Evolutionary conservation across 2,113 vertebrate genomes (phyloP).

Genomic region (Hippoglossus stenolepis): DNA sequence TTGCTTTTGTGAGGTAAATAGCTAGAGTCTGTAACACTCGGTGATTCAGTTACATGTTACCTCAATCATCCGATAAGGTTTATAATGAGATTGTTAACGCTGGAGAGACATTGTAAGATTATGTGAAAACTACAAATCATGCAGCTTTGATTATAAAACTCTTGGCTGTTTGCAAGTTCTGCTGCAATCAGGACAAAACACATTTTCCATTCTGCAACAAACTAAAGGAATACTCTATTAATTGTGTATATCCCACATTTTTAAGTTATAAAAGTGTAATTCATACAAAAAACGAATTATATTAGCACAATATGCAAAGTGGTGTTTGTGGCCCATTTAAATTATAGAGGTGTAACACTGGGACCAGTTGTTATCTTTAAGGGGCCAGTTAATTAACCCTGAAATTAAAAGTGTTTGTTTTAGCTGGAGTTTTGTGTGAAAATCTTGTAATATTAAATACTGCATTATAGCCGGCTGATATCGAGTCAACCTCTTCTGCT

Average conservation of each 20-base stretch:
- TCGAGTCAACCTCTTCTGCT: not conserved
- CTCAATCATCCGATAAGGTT: not conserved
- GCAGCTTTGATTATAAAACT: not conserved
- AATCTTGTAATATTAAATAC: not conserved
- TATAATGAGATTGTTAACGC: not conserved
- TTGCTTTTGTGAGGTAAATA: not conserved
- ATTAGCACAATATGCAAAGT: slow-evolving; percentile 13
- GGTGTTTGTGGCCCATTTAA: slow-evolving; percentile 23
- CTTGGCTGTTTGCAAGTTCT: too few relatives aligned
- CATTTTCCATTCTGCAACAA: not conserved
- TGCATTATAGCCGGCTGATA: not conserved
- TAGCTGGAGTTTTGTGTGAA: not conserved
- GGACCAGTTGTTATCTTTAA: slow-evolving; percentile 27
- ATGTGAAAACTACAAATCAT: not conserved
- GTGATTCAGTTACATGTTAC: not conserved
- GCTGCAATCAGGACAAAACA: not conserved
- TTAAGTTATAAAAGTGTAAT: not conserved
- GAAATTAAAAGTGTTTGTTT: not conserved
- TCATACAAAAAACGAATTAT: slow-evolving; percentile 26
- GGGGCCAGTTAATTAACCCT: slow-evolving; percentile 37
- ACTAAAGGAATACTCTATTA: not conserved
- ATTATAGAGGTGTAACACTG: slow-evolving; percentile 7
- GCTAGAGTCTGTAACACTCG: not conserved
- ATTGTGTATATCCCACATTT: slow-evolving; percentile 25
- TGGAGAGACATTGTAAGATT: not conserved